Conservation (phyloP, 2,888 invertebrate species). For the Cheilosia variabilis region DNA sequence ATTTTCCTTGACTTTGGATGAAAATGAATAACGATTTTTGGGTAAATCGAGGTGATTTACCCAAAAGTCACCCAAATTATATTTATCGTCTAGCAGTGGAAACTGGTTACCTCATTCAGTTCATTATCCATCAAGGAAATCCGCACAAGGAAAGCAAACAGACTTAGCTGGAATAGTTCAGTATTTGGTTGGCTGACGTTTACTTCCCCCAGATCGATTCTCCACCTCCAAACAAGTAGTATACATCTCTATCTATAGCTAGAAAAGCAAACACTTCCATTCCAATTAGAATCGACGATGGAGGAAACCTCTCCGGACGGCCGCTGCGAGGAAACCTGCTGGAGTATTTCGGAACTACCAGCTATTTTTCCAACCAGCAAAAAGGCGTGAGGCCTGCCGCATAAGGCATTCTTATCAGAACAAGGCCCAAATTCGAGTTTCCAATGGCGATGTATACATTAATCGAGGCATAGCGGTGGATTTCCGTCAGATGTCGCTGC, state of each 20-base stretch:
- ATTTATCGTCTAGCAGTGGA: conserved; percentile 1
- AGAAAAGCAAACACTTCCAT: conserved; percentile 27
- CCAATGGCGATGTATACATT: conserved; percentile 65
- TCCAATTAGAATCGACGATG: conserved; percentile 59
- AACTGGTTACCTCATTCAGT: too few species aligned
- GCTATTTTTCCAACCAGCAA: conserved; percentile 1
- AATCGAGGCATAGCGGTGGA: conserved; percentile 3
- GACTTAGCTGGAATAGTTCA: not conserved
- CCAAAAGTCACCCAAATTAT: conserved; percentile 21
- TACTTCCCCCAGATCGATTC: not conserved
- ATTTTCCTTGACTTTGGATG: conserved; percentile 18
- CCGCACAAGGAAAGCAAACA: not conserved
- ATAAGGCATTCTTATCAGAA: conserved; percentile 66
- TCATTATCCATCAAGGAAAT: not conserved
- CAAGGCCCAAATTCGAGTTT: conserved; percentile 41
- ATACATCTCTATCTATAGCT: not conserved
- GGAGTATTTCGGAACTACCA: conserved; percentile 58
- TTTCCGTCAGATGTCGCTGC: conserved; percentile 69
- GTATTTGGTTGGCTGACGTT: not conserved
- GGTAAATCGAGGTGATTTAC: not conserved
- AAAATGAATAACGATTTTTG: not conserved
- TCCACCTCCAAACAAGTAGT: conserved; percentile 6
- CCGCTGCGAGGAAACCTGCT: conserved; percentile 55
- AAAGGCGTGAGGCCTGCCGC: conserved; percentile 12
- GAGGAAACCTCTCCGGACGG: conserved; percentile 10